Base-by-base conservation (phyloP, 1,140 invertebrate genomes). In the Nautilus pompilius region DNA sequence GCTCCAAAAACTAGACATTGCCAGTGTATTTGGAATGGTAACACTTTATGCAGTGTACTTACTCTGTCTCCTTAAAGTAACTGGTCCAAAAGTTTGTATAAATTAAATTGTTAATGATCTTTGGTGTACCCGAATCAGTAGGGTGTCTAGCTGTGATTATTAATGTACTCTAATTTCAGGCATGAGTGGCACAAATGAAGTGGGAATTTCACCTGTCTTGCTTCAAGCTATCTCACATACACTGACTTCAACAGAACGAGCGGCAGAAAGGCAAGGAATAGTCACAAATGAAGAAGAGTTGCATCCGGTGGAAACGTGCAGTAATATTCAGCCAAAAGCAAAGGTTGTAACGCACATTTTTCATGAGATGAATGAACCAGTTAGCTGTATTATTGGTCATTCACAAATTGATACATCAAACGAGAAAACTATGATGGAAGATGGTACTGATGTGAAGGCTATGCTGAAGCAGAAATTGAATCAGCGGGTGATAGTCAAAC, bases 151-250 rank as follows among this genome's bases (percentile, higher is more conserved):
- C n/a, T n/a, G n/a, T n/a, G n/a, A n/a, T n/a, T n/a, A n/a, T n/a
- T n/a, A n/a, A n/a, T n/a, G n/a, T n/a, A n/a, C n/a, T n/a, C n/a
- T n/a, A n/a, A n/a, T 60, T 66, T 17, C 65, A 76, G 73, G 60
- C 55, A 77, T 76, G 72, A 72, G 67, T 69, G 55, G 45, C 20
- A 45, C 63, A 8, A 69, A 58, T 71, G 79, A 80, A 30, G 56
- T 79, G 63, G 78, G 79, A 20, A 82, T 82, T 46, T 82, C 80
- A 33, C 80, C 80, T 57, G 78, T 76, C 17, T 62, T 82, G 15
- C 68, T 82, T 22, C 80, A 82, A 67, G 80, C 78, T 30, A 80
- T 82, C 48, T 77, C 77, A 28, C 73, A 80, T 17, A 79, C 75
- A 22, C 58, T 80, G 3, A 73, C 76, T 22, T 66, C 72, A 15